phyloP scores from a whole-genome alignment of 2,113 vertebrate species.

The Ptyas mucosa region DNA sequence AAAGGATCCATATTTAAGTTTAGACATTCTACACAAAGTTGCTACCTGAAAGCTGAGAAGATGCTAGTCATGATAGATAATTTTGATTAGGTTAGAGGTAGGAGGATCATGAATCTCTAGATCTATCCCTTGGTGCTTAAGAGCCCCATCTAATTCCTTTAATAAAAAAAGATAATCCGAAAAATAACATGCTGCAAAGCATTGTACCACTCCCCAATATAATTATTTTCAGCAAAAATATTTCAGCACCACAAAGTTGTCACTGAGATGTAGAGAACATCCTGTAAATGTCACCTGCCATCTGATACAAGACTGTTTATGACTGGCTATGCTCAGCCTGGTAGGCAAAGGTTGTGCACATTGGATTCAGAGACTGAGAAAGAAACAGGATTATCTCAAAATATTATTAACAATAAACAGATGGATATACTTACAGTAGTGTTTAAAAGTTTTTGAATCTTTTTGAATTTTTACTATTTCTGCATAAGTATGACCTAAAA shows the following conservation, averaged over 20 bases:
- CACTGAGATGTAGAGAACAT: background rate
- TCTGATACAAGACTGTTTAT: background rate
- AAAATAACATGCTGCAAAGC: background rate
- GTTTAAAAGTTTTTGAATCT: background rate
- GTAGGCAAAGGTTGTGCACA: background rate
- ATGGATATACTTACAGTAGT: background rate
- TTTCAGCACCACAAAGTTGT: background rate
- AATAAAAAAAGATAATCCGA: background rate
- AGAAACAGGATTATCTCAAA: background rate
- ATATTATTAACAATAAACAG: background rate
- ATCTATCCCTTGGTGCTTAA: background rate
- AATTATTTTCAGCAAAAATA: background rate
- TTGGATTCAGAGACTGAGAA: background rate
- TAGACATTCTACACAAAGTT: background rate
- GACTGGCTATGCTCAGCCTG: background rate
- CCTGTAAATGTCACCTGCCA: background rate
- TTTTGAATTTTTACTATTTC: background rate
- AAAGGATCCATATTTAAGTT: background rate
- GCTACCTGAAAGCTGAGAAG: background rate
- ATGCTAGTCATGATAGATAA: background rate
- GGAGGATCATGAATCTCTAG: background rate
- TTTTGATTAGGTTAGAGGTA: background rate
- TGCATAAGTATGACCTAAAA: background rate
- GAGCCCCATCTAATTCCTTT: background rate
- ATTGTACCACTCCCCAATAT: background rate